phyloP scores from a whole-genome alignment of 2,797 vertebrate genomes.

The Dendrocincla fuliginosa region DNA sequence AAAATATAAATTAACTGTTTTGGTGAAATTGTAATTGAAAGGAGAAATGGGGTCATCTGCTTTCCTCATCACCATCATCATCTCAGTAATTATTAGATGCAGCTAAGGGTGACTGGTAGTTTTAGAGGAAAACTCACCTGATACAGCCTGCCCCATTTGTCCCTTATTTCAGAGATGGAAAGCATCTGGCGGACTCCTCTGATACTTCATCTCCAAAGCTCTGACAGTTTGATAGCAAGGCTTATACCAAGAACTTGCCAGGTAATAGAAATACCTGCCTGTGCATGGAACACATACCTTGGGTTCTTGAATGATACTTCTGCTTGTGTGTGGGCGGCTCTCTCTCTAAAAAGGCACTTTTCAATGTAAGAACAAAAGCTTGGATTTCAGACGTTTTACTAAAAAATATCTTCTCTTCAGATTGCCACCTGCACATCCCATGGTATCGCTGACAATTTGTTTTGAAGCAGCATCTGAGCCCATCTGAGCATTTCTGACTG shows the following conservation, averaged over 20 bases:
- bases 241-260: neutral
- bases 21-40: constrained; percentile 5
- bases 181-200: constrained; percentile 77
- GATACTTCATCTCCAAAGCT: neutral
- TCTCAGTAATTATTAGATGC: neutral
- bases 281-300: neutral
- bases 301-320: neutral
- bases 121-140: neutral
- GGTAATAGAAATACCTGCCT: neutral
- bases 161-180: constrained; percentile 87
- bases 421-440: rapidly evolving
- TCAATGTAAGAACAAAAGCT: neutral
- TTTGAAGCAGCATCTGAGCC: neutral
- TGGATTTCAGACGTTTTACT: neutral
- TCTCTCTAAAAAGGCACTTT: neutral
- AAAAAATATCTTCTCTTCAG: neutral
- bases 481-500: neutral
- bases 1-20: neutral
- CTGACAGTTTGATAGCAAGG: neutral
- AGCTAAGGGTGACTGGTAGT: neutral
- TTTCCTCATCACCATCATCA: neutral
- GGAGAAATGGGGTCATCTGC: neutral
- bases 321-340: neutral
- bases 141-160: constrained; percentile 67
- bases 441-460: neutral